A percentile compares a stretch with the other conserved stretches of the same genome.
Conservation (phyloP, 1,140 invertebrate species). For the Conus ventricosus region DNA sequence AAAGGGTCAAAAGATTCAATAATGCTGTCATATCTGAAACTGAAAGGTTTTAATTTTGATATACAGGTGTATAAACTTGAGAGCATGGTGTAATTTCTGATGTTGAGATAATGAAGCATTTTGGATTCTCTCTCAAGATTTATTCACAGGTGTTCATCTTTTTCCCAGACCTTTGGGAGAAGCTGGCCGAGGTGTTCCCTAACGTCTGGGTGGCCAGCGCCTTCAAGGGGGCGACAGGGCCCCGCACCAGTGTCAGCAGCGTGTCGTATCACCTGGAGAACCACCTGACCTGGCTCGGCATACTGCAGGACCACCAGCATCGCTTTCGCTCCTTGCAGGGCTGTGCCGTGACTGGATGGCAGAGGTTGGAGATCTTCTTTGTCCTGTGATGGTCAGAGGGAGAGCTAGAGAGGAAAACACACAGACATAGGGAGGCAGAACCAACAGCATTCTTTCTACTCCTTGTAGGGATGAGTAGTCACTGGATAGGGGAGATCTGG, state of each 20-base stretch:
- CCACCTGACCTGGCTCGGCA: conserved; percentile 83
- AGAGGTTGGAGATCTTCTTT: conserved; percentile 71
- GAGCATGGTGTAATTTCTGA: too few species aligned
- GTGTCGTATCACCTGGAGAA: conserved; percentile 83
- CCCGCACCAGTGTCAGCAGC: conserved; percentile 82
- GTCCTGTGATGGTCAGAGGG: not conserved
- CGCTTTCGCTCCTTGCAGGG: conserved; percentile 77
- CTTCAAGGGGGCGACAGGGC: conserved; percentile 84
- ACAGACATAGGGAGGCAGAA: too few species aligned
- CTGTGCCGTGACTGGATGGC: conserved; percentile 83
- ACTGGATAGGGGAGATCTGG: not conserved
- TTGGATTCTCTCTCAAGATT: too few species aligned
- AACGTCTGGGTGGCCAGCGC: conserved; percentile 94
- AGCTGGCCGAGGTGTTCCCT: conserved; percentile 87
- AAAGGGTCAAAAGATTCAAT: too few species aligned
- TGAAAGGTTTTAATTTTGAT: too few species aligned
- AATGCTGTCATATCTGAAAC: too few species aligned
- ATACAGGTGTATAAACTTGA: too few species aligned
- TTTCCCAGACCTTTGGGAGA: conserved; percentile 77
- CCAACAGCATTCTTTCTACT: too few species aligned
- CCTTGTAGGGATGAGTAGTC: too few species aligned
- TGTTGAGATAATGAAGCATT: too few species aligned
- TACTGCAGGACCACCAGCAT: conserved; percentile 68
- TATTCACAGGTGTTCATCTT: too few species aligned
- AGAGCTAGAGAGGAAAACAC: too few species aligned